Evolutionary conservation across 1,140 invertebrate genomes (phyloP).

Genomic region (Drosophila arawakana): DNA sequence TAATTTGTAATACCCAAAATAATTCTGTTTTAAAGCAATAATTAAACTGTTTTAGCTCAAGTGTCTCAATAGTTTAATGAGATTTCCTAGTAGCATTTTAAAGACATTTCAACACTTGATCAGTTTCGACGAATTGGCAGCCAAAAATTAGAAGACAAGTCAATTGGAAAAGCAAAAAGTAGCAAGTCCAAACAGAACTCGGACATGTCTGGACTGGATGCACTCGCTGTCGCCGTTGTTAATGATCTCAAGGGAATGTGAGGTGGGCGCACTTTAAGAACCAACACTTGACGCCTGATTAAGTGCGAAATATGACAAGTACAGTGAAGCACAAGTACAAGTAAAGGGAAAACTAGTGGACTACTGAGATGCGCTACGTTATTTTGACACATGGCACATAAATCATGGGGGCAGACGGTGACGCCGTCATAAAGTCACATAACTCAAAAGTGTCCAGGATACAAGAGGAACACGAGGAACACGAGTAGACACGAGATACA

Average conservation of each 20-base stretch:
- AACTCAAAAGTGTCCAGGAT: constrained; percentile 31
- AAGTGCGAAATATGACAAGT: constrained; percentile 74
- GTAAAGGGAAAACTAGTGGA: neutral
- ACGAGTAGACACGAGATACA: too few relatives aligned
- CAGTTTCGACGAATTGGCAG: constrained; percentile 7
- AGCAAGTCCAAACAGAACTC: neutral
- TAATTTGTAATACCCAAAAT: too few relatives aligned
- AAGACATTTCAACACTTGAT: constrained; percentile 3
- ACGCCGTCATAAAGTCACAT: constrained; percentile 74
- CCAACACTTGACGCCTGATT: constrained; percentile 69
- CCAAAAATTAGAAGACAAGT: constrained; percentile 10
- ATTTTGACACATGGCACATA: constrained; percentile 80
- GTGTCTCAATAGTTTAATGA: constrained; percentile 10
- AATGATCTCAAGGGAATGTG: constrained; percentile 63
- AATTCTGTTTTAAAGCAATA: neutral
- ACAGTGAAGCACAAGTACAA: neutral
- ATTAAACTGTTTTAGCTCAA: constrained; percentile 10
- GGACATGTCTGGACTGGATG: constrained; percentile 10
- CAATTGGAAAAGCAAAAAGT: constrained; percentile 7
- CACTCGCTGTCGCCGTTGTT: constrained; percentile 67
- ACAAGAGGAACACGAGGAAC: neutral
- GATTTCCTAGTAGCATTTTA: constrained; percentile 33
- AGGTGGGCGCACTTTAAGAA: neutral
- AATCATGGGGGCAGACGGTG: constrained; percentile 60
- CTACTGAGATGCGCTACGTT: constrained; percentile 51